phyloP scores from a whole-genome alignment of 2,888 invertebrate genomes.

The Thelaira solivaga region DNA sequence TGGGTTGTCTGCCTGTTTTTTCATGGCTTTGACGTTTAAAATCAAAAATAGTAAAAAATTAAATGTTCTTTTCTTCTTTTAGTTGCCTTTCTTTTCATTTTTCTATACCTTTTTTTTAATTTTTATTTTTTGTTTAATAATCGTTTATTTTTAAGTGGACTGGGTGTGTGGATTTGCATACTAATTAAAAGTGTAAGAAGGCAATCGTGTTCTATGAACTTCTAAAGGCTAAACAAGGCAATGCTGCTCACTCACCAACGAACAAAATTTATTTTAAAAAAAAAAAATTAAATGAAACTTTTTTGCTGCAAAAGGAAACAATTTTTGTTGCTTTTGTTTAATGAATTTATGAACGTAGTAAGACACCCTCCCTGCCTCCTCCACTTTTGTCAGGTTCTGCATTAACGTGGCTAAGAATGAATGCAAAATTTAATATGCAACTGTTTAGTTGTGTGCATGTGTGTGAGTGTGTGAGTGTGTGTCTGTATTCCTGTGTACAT shows the following conservation, averaged over 20 bases:
- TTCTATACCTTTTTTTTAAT: background rate
- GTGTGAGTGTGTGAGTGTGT: background rate
- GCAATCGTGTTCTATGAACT: conserved; percentile 40
- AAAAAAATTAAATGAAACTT: conserved; percentile 49
- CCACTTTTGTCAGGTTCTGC: conserved; percentile 19
- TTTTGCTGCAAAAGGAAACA: conserved; percentile 40
- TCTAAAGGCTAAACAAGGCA: conserved; percentile 20
- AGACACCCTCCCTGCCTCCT: too few species aligned
- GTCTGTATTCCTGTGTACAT: background rate
- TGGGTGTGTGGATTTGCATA: conserved; percentile 61
- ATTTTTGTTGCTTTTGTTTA: conserved; percentile 38
- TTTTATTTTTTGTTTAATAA: conserved; percentile 25
- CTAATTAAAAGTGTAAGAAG: conserved; percentile 53
- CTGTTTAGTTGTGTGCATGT: background rate
- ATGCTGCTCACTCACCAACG: too few species aligned
- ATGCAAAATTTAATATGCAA: conserved; percentile 33
- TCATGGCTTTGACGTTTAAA: conserved; percentile 34
- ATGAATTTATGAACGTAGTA: conserved; percentile 8
- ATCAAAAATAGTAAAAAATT: conserved; percentile 45
- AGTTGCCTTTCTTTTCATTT: too few species aligned
- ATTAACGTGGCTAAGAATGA: conserved; percentile 45
- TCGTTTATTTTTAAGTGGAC: conserved; percentile 47
- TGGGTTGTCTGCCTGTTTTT: conserved; percentile 1
- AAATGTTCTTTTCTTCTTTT: too few species aligned
- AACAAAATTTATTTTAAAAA: conserved; percentile 14